Conservation (phyloP, 2,888 invertebrate species). For the Ophion slaviceki region DNA sequence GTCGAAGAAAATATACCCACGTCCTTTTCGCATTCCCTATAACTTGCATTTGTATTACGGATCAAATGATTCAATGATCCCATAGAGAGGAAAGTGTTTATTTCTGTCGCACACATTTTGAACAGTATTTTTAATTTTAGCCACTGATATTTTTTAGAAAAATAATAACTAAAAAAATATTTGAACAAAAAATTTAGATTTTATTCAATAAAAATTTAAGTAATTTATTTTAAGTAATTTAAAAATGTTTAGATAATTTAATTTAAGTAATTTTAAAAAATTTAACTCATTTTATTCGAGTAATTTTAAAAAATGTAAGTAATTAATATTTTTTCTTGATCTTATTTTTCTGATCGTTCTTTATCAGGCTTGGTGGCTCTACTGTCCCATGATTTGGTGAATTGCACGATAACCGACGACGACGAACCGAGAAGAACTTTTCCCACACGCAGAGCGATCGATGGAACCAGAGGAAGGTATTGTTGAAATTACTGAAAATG, state of each 20-base stretch:
- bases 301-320: background rate
- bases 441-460: conserved; percentile 80
- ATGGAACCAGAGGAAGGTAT: conserved; percentile 81
- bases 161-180: too few species aligned
- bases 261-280: too few species aligned
- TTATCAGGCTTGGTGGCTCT: conserved; percentile 75
- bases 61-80: too few species aligned
- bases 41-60: background rate
- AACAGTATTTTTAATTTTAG: background rate
- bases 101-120: background rate
- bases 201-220: background rate
- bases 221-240: too few species aligned
- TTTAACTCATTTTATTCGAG: too few species aligned
- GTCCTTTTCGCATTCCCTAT: background rate
- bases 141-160: too few species aligned
- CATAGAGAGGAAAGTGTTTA: too few species aligned
- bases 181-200: too few species aligned
- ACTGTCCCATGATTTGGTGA: conserved; percentile 74
- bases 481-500: background rate
- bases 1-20: background rate
- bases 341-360: background rate
- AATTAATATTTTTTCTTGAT: background rate
- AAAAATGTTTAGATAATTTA: too few species aligned
- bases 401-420: conserved; percentile 70
- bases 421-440: conserved; percentile 75